These are phyloP conservation scores for Chrysochloris asiatica DNA, from an alignment of 2,113 vertebrate species.

Conservation along the genomic window DNA sequence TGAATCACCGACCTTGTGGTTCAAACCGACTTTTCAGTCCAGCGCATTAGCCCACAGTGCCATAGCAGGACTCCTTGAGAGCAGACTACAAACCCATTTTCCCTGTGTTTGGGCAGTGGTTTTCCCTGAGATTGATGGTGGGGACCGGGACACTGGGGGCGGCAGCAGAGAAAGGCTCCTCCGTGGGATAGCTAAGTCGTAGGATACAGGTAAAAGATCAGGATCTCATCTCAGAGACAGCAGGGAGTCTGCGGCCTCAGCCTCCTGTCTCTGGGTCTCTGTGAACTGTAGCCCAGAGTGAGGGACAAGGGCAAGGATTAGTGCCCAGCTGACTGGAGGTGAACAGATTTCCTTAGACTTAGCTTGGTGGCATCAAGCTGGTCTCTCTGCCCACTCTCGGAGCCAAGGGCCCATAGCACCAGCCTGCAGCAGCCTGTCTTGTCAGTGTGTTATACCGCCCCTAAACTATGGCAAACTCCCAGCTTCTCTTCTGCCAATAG, in stretches of 20 bases:
- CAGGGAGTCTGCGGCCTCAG: neutral
- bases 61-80: too few species aligned
- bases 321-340: neutral
- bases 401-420: neutral
- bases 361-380: neutral
- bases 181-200: too few species aligned
- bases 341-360: neutral
- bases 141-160: too few species aligned
- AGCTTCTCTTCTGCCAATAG: neutral
- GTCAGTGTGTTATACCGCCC: neutral
- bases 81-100: too few species aligned
- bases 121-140: too few species aligned
- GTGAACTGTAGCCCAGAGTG: too few species aligned
- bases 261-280: neutral
- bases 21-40: too few species aligned
- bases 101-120: too few species aligned
- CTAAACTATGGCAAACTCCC: neutral
- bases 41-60: too few species aligned
- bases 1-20: too few species aligned
- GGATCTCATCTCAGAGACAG: neutral
- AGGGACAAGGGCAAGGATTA: too few species aligned
- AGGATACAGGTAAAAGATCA: slow-evolving; percentile 30
- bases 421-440: neutral
- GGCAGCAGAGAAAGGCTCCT: too few species aligned
- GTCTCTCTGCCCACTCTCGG: neutral